These are phyloP conservation scores for Cinclus cinclus DNA, from an alignment of 2,113 vertebrate species.

Conservation along the genomic window DNA sequence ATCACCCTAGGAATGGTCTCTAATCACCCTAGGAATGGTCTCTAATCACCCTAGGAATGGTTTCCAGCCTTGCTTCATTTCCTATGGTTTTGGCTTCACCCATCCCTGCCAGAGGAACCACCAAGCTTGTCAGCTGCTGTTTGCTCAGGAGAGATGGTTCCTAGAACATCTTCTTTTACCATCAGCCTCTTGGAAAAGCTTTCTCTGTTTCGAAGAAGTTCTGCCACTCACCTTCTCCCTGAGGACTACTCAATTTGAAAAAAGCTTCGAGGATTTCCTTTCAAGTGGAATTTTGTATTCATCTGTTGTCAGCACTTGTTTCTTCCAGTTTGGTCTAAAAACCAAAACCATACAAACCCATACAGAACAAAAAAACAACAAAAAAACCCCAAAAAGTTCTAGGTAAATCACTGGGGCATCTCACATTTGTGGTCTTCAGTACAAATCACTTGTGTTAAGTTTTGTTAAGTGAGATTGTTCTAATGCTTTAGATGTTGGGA, in stretches of 20 bases:
- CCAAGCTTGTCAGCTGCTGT: background rate
- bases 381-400: background rate
- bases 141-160: background rate
- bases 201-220: slow-evolving; percentile 6
- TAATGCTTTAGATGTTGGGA: background rate
- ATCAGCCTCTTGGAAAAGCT: background rate
- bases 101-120: background rate
- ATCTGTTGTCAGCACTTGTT: background rate
- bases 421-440: background rate
- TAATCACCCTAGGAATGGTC: slow-evolving; percentile 12
- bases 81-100: slow-evolving; percentile 10
- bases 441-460: background rate
- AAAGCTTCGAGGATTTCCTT: background rate
- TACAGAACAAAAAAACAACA: background rate
- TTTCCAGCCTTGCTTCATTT: slow-evolving; percentile 31
- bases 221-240: background rate
- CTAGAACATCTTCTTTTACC: background rate
- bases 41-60: slow-evolving; percentile 16
- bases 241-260: background rate
- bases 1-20: slow-evolving; percentile 11
- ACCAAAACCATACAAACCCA: background rate
- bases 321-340: background rate
- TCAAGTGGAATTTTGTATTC: background rate
- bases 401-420: background rate
- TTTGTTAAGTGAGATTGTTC: background rate